These are phyloP conservation scores for Phenacoccus solenopsis DNA, from an alignment of 1,140 invertebrate genomes.

Conservation along the genomic window DNA sequence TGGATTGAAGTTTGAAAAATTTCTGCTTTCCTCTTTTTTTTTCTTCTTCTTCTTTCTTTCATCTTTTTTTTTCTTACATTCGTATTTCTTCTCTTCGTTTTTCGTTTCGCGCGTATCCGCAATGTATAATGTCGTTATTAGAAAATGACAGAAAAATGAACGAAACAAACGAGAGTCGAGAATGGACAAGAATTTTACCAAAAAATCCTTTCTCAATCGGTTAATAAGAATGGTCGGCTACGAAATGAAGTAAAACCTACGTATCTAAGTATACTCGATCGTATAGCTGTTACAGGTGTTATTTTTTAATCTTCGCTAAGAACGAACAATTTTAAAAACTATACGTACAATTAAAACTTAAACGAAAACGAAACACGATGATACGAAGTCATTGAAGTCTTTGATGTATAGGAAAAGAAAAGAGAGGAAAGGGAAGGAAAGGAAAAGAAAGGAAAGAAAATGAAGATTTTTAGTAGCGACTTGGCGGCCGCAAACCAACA, in stretches of 20 bases:
- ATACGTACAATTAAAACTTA: too few relatives aligned
- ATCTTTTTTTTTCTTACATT: not conserved
- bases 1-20: conserved; percentile 10
- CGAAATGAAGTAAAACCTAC: too few relatives aligned
- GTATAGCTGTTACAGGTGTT: too few relatives aligned
- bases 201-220: not conserved
- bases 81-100: not conserved
- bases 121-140: not conserved
- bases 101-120: not conserved
- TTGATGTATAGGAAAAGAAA: too few relatives aligned
- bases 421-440: too few relatives aligned
- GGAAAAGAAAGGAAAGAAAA: too few relatives aligned
- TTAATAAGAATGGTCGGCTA: too few relatives aligned
- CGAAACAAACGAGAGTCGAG: not conserved
- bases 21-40: not conserved
- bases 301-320: too few relatives aligned
- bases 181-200: not conserved
- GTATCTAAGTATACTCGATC: too few relatives aligned
- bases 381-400: too few relatives aligned
- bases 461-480: not conserved
- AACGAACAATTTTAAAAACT: too few relatives aligned
- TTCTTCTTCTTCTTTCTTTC: not conserved
- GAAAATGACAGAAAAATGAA: not conserved
- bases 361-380: too few relatives aligned
- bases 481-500: not conserved